Conservation (phyloP, 2,797 vertebrate species). For the Sebastes jordani region DNA sequence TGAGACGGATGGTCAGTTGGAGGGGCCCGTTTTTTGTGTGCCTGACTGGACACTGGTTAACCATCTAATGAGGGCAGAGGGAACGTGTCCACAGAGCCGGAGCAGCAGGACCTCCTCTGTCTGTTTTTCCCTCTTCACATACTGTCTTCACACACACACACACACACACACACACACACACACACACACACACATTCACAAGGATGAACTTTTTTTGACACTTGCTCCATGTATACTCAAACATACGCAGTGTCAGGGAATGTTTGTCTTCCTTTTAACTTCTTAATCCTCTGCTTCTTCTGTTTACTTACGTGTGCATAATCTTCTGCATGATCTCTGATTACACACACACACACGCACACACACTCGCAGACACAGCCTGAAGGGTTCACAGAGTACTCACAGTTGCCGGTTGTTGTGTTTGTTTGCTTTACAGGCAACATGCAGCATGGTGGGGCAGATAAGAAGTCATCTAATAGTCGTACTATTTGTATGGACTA, state of each 20-base stretch:
- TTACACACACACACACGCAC: neutral
- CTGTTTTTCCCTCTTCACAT: neutral
- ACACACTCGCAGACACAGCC: neutral
- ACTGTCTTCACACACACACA: neutral
- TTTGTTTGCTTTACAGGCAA: constrained; percentile 48
- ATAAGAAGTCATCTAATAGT: constrained; percentile 5
- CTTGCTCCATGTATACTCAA: constrained; percentile 35
- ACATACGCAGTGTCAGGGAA: constrained; percentile 32
- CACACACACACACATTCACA: neutral
- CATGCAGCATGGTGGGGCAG: constrained; percentile 17
- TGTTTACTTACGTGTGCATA: constrained; percentile 47
- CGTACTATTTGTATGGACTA: neutral
- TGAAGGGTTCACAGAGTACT: constrained; percentile 37
- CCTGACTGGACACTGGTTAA: constrained; percentile 78
- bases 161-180: neutral
- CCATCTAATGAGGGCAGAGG: constrained; percentile 81
- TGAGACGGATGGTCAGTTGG: constrained; percentile 55
- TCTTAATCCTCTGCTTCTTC: constrained; percentile 37
- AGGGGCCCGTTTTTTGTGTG: constrained; percentile 57
- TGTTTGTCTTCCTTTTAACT: constrained; percentile 53
- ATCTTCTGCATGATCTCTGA: constrained; percentile 40
- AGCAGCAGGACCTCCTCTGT: constrained; percentile 37
- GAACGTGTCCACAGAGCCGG: constrained; percentile 66
- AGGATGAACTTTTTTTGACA: constrained; percentile 48
- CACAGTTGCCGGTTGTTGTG: constrained; percentile 38